Percentiles rank a stretch among this genome's conserved stretches.
Conservation (phyloP, 1,140 invertebrate genomes). For the Panagrolaimus sp. region DNA sequence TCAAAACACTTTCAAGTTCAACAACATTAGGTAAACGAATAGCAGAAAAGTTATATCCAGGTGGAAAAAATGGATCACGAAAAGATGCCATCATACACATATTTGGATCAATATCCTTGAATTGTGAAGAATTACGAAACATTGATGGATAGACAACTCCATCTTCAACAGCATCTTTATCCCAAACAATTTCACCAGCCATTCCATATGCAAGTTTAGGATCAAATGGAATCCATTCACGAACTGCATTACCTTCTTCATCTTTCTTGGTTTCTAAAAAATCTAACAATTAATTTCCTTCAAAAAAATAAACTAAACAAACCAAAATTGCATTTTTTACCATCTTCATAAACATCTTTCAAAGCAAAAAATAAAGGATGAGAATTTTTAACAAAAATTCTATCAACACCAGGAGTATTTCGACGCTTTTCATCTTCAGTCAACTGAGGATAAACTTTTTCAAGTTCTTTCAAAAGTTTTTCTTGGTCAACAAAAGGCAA, state of each 20-base stretch:
- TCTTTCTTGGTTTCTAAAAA: conserved; percentile 1
- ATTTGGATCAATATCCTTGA: not conserved
- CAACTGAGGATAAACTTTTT: conserved; percentile 51
- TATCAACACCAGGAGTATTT: conserved; percentile 46
- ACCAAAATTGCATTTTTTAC: not conserved
- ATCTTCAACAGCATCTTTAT: conserved; percentile 34
- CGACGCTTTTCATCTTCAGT: conserved; percentile 43
- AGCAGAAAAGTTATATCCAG: conserved; percentile 47
- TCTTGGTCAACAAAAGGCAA: conserved; percentile 95
- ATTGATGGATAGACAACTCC: conserved; percentile 39
- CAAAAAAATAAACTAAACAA: conserved; percentile 23
- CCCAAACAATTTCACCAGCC: conserved; percentile 39
- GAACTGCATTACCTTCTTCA: not conserved
- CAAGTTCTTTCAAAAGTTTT: conserved; percentile 77
- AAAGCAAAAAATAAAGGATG: conserved; percentile 45
- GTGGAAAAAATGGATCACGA: conserved; percentile 48
- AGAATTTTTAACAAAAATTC: conserved; percentile 47
- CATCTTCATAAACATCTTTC: conserved; percentile 30
- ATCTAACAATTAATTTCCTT: too few relatives aligned
- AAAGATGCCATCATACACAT: conserved; percentile 41
- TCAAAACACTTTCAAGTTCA: conserved; percentile 36
- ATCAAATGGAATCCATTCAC: conserved; percentile 41
- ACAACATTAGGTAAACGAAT: conserved; percentile 37
- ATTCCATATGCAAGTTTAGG: conserved; percentile 47
- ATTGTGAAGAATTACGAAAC: conserved; percentile 35